Evolutionary conservation across 2,113 vertebrate genomes (phyloP), one percentile per base, ranked within the genome.

Genomic region (Cricetomys ansorgei): DNA sequence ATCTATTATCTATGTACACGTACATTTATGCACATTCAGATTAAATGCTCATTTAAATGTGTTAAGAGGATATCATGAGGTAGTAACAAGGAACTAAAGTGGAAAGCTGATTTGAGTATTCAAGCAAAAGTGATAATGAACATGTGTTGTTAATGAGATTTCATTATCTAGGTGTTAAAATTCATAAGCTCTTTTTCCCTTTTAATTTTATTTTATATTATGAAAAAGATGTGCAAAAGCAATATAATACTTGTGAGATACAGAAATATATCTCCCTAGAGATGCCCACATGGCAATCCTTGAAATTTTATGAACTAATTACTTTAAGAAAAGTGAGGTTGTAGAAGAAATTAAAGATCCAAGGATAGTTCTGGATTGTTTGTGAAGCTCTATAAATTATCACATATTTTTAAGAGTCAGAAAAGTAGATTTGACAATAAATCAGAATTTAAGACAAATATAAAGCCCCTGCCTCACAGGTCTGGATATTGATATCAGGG

Each of bases 141-240:
- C 1, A 86, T n/a, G n/a, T 77, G 31, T 88, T 91, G 29, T 95
- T 93, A 97, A 89, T 72, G 77, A 85, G 29, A 12, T 17, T 90
- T 96, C 45, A 92, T 90, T 92, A 94, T 94, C 31, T 84, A 89
- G 16, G 29, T 92, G n/a, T 80, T 96, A 12, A 70, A 85, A 94
- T 40, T 75, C 37, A 89, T 45, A 76, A 72, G 4, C 11, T 45
- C 34, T 55, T 50, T 67, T 70, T 50, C 15, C 11, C 3, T 25
- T 6, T 80, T 75, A 11, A 80, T 92, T 87, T 94, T 81, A 34
- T 53, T 89, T 84, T 84, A 53, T 88, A 37, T 59, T 40, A 69
- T 3, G 2, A 9, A 57, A 59, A 77, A 10, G 64, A 57, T 48
- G 13, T 37, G 1, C 45, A 89, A 72, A 90, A 53, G 0, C 1